Conservation (phyloP, 2,888 invertebrate species). For the Dioctria linearis region DNA sequence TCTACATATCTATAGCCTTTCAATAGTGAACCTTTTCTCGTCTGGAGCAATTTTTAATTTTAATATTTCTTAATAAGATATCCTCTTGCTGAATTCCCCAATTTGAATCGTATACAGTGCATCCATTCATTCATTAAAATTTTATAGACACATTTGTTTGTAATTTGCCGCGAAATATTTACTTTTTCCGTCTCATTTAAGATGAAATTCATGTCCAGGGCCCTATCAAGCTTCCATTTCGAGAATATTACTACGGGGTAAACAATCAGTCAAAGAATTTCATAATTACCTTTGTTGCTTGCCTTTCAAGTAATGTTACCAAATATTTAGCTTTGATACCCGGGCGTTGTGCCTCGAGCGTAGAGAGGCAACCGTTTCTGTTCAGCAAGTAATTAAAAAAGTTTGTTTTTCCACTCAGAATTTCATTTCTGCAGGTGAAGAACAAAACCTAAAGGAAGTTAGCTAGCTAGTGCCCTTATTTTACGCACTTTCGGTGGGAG, state of each 20-base stretch:
- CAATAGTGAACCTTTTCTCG: too few species aligned
- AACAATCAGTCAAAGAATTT: constrained; percentile 35
- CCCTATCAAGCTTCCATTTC: not conserved
- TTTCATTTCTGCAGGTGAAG: constrained; percentile 35
- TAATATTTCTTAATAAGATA: too few species aligned
- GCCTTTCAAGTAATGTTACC: constrained; percentile 39
- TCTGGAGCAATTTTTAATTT: too few species aligned
- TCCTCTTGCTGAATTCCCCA: too few species aligned
- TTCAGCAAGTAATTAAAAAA: constrained; percentile 52
- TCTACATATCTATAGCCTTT: too few species aligned
- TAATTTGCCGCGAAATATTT: not conserved
- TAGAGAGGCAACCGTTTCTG: constrained; percentile 36
- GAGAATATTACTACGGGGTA: constrained; percentile 32
- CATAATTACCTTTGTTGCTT: constrained; percentile 48
- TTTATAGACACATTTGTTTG: not conserved
- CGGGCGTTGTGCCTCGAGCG: not conserved
- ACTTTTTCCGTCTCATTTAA: not conserved
- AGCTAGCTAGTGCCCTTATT: constrained; percentile 35
- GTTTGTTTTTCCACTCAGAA: constrained; percentile 39
- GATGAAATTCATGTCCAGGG: constrained; percentile 32
- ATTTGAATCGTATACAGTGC: too few species aligned
- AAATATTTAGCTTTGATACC: constrained; percentile 48
- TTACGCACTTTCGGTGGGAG: constrained; percentile 20
- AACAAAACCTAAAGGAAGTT: constrained; percentile 20
- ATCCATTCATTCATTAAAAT: not conserved